Conservation (phyloP, 2,797 vertebrate genomes). For the Dipus sagitta region DNA sequence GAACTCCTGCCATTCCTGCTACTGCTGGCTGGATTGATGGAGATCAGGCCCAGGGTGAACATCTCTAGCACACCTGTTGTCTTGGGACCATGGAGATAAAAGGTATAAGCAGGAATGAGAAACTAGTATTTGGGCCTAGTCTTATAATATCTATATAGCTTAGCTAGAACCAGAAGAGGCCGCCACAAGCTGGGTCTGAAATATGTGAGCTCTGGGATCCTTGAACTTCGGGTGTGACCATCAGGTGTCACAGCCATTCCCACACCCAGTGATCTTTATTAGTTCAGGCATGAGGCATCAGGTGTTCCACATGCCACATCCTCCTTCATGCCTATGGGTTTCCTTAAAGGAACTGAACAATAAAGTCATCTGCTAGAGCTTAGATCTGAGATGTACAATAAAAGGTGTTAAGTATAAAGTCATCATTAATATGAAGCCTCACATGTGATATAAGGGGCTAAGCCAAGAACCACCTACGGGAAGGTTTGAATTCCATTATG, state of each 20-base stretch:
- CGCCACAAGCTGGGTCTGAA: conserved; percentile 26
- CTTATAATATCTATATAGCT: not conserved
- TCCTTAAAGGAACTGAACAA: not conserved
- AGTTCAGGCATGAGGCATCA: not conserved
- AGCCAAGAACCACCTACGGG: not conserved
- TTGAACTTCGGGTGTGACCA: not conserved
- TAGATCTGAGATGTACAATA: not conserved
- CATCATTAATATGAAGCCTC: not conserved
- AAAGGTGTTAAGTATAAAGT: not conserved
- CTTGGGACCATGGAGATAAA: no score
- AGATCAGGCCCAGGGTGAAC: not conserved
- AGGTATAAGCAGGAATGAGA: not conserved
- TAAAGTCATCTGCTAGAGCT: not conserved
- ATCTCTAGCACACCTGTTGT: no score
- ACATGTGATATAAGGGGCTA: not conserved
- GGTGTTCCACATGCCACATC: not conserved
- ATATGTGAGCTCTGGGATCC: not conserved
- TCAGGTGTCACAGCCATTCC: not conserved
- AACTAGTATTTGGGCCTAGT: not conserved
- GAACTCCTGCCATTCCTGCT: not conserved
- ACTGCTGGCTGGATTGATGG: not conserved
- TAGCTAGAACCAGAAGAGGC: not conserved
- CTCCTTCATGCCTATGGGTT: not conserved
- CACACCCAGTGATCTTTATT: not conserved
- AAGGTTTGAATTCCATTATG: not conserved